Evolutionary conservation across 2,113 vertebrate genomes (phyloP).

Genomic region (Stictonetta naevosa): DNA sequence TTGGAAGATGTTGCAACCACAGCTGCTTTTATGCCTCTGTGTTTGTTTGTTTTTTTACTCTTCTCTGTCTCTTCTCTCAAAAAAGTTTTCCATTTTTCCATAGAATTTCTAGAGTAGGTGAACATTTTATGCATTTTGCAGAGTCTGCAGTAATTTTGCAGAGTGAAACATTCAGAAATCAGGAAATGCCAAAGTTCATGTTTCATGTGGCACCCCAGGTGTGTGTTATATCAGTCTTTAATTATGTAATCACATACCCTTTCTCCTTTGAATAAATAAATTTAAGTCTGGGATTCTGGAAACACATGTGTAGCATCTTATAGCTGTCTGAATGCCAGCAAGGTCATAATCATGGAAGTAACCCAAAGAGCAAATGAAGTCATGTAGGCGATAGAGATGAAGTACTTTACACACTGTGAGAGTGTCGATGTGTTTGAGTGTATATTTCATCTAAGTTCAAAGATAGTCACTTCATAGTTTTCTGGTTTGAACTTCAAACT

Average conservation of each 20-base stretch:
- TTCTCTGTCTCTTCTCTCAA: neutral
- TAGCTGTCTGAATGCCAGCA: neutral
- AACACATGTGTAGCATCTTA: neutral
- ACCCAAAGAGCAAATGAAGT: neutral
- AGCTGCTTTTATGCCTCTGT: neutral
- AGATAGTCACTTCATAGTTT: neutral
- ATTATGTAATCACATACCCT: neutral
- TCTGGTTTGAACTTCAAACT: neutral
- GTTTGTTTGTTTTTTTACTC: neutral
- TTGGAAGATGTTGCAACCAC: neutral
- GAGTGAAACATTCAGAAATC: neutral
- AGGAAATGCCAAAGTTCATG: neutral
- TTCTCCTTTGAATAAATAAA: neutral
- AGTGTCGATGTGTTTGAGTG: neutral
- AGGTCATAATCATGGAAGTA: neutral
- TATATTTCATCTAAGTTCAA: neutral
- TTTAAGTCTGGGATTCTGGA: neutral
- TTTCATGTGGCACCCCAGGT: neutral
- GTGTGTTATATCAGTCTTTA: neutral
- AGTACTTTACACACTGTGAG: neutral
- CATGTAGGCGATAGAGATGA: neutral
- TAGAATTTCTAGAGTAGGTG: neutral
- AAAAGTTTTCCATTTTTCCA: neutral
- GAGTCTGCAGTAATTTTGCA: neutral
- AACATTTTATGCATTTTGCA: neutral